Evolutionary conservation across 2,888 invertebrate genomes (phyloP).

Genomic region (Cataglyphis cursor): DNA sequence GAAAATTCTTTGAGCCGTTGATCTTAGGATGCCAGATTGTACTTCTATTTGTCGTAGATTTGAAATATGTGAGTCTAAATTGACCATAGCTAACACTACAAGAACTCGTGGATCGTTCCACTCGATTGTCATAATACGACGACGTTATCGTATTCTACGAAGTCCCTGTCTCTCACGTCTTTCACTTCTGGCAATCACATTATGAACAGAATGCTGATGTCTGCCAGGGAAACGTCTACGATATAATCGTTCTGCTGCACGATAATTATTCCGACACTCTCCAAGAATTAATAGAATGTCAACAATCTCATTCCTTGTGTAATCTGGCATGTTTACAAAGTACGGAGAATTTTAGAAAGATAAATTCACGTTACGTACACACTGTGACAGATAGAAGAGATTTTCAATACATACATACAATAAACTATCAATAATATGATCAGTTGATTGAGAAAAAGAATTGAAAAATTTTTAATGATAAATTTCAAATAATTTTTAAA

Average conservation of each 20-base stretch:
- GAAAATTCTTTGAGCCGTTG: not conserved
- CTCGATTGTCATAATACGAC: not conserved
- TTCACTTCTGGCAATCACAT: not conserved
- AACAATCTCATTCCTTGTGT: not conserved
- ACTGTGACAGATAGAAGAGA: too few species aligned
- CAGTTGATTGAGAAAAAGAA: too few species aligned
- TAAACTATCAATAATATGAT: too few species aligned
- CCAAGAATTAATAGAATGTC: not conserved
- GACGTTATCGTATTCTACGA: not conserved
- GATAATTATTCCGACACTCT: slow-evolving; percentile 1
- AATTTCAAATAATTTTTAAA: too few species aligned
- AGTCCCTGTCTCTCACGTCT: not conserved
- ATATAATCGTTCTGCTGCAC: not conserved
- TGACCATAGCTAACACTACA: not conserved
- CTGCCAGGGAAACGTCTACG: not conserved
- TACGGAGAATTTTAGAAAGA: too few species aligned
- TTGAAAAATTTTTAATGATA: too few species aligned
- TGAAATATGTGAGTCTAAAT: not conserved
- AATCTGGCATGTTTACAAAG: not conserved
- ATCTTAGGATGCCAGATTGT: not conserved
- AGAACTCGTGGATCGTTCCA: not conserved
- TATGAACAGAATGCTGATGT: not conserved
- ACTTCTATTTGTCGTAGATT: not conserved
- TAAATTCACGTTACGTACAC: too few species aligned
- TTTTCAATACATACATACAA: too few species aligned